phyloP scores from a whole-genome alignment of 1,140 invertebrate genomes.

The Saccostrea glomerata region DNA sequence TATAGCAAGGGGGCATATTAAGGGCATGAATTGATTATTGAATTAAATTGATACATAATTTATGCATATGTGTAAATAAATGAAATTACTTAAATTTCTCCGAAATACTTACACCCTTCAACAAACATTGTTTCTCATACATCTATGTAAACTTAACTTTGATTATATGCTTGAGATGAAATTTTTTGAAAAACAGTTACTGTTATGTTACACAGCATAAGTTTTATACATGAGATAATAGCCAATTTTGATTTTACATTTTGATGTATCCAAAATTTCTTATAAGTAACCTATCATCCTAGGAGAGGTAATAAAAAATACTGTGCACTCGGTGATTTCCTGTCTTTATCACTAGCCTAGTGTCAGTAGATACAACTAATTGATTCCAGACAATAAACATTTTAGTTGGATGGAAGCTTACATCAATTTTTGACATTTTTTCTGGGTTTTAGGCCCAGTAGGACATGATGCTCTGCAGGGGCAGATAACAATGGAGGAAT shows the following conservation, averaged over 20 bases:
- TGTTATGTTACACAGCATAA: no score
- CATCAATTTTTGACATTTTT: slow-evolving; percentile 26
- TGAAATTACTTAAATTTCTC: no score
- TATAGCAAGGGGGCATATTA: no score
- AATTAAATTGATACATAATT: no score
- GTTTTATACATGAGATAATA: no score
- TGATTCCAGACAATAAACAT: slow-evolving; percentile 33
- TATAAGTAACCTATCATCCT: neutral
- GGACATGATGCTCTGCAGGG: slow-evolving; percentile 21
- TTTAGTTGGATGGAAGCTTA: neutral
- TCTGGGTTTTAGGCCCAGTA: neutral
- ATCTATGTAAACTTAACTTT: no score
- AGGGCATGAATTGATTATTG: no score
- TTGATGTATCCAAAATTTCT: neutral
- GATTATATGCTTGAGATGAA: no score
- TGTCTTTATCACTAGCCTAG: neutral
- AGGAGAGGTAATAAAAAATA: slow-evolving; percentile 10
- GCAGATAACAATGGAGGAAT: slow-evolving; percentile 23
- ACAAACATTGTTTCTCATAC: no score
- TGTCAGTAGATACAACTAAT: slow-evolving; percentile 31
- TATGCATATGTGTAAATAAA: no score
- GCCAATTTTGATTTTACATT: neutral
- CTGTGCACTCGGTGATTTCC: slow-evolving; percentile 14
- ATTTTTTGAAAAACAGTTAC: no score
- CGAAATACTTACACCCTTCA: no score